Evolutionary conservation across 2,888 invertebrate genomes (phyloP), one percentile per base, ranked within the genome.

Genomic region (Pterobdella sp.): DNA sequence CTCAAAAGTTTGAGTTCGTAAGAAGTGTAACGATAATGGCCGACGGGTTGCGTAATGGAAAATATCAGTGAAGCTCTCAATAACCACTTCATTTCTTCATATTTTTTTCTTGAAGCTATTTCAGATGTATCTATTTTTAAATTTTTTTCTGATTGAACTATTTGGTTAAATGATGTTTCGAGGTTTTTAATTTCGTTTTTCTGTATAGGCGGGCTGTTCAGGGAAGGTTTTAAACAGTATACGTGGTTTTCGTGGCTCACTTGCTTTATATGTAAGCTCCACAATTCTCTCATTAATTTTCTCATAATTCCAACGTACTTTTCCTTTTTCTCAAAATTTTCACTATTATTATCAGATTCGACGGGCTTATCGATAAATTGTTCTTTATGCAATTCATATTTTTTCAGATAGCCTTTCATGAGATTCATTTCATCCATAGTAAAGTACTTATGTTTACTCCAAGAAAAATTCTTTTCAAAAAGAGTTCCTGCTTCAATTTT

Each of bases 201-300:
- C 4, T 56, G 7, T 56, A 4, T 56, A 14, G 7, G 60, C 14
- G 7, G 4, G n/a, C 4, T 3, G n/a, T 26, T 22, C 3, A 26
- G 7, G 3, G 26, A n/a, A 3, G 60, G 26, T 56, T 56, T 56
- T 22, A 56, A 26, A 3, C 26, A 26, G 60, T 26, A 56, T 4
- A 22, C 26, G 60, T 56, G 60, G 60, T 22, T 3, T 14, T 4
- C 10, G 18, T 56, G 7, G 4, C 26, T 3, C n/a, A 3, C 3
- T n/a, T 56, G 60, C n/a, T 56, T 22, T 56, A n/a, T 4, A 56
- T 56, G 60, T 26, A 18, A 26, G n/a, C 60, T 56, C 60, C 60
- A 56, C 60, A 56, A 56, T 3, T 14, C n/a, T 26, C 26, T 22
- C 60, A 56, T 26, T 26, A 56, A 26, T 3, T 26, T 56, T 7